Evolutionary conservation across 2,113 vertebrate species (phyloP).

Genomic region (Henicopernis longicauda): DNA sequence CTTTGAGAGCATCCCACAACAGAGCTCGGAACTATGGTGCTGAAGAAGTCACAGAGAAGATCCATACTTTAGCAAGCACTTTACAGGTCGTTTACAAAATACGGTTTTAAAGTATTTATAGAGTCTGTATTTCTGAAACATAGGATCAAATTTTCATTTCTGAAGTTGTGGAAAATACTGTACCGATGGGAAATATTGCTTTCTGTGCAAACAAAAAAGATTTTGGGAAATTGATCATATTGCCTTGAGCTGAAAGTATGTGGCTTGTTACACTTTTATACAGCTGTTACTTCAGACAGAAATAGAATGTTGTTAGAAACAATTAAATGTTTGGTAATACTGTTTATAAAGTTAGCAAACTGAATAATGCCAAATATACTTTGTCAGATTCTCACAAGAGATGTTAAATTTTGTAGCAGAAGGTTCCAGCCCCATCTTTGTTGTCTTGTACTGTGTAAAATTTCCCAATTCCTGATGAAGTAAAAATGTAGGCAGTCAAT

Average conservation of each 20-base stretch:
- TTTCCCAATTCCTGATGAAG: not conserved
- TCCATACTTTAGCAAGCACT: slow-evolving; percentile 86
- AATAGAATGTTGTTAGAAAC: not conserved
- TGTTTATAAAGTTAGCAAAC: not conserved
- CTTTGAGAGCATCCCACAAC: slow-evolving; percentile 53
- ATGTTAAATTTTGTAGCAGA: not conserved
- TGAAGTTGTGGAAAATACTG: not conserved
- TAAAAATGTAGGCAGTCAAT: not conserved
- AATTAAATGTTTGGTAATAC: not conserved
- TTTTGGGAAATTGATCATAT: not conserved
- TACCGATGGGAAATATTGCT: not conserved
- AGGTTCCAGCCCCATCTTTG: not conserved
- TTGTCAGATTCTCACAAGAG: not conserved
- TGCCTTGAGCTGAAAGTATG: not conserved
- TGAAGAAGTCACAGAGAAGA: slow-evolving; percentile 82
- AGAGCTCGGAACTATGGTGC: slow-evolving; percentile 40
- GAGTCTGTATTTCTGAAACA: not conserved
- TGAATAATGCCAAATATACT: not conserved
- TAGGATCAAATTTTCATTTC: not conserved
- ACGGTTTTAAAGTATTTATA: not conserved
- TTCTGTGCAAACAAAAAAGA: not conserved
- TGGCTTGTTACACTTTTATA: not conserved
- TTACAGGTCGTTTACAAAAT: slow-evolving; percentile 79
- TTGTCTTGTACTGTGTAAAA: not conserved
- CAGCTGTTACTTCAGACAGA: not conserved